phyloP scores from a whole-genome alignment of 1,140 invertebrate genomes.

The Lysiphlebus fabarum region DNA sequence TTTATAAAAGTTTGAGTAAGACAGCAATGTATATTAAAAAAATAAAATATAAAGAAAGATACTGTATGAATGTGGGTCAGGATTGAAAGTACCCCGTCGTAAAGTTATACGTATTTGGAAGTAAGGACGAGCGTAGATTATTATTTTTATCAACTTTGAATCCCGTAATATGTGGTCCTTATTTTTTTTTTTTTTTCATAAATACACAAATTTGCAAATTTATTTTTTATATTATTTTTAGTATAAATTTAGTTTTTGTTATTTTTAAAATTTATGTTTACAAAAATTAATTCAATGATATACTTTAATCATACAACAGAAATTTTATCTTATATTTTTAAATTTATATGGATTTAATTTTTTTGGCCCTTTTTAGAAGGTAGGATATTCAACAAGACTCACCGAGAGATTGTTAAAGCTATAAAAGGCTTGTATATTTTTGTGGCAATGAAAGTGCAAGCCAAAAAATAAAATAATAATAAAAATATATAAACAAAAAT shows the following conservation, averaged over 20 bases:
- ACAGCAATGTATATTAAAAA: constrained; percentile 8
- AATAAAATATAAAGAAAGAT: constrained; percentile 24
- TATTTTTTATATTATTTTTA: no score
- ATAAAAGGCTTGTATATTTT: constrained; percentile 1
- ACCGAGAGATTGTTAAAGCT: constrained; percentile 2
- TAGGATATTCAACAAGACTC: not conserved
- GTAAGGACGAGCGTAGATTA: constrained; percentile 44
- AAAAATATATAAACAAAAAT: not conserved
- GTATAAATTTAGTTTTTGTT: constrained; percentile 4
- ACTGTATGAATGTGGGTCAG: constrained; percentile 45
- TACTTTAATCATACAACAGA: not conserved
- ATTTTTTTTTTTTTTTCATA: no score
- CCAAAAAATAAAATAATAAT: no score
- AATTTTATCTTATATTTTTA: constrained; percentile 5
- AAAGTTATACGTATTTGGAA: constrained; percentile 44
- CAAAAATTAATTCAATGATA: no score
- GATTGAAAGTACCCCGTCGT: constrained; percentile 46
- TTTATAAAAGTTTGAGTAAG: constrained; percentile 8
- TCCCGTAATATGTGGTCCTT: not conserved
- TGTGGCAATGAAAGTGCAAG: constrained; percentile 4
- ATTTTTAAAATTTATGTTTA: no score
- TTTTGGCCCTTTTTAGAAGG: not conserved
- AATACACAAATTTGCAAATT: no score
- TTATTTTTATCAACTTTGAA: constrained; percentile 36
- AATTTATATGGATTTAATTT: not conserved